phyloP scores from a whole-genome alignment of 2,797 vertebrate genomes.

The Sternotherus odoratus region DNA sequence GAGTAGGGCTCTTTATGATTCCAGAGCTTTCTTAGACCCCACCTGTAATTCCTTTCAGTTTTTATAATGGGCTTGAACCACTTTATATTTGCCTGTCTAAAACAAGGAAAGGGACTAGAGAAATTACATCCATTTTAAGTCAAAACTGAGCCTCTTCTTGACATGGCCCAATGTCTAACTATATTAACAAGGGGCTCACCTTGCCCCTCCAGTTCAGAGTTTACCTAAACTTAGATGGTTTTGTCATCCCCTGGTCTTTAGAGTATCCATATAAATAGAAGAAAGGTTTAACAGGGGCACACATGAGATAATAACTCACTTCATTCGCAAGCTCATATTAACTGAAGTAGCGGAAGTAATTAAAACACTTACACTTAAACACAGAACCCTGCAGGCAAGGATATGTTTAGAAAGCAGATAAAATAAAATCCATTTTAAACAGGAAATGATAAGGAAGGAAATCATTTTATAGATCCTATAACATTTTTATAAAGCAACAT shows the following conservation, averaged over 20 bases:
- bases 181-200: background rate
- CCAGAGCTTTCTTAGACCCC: too few relatives aligned
- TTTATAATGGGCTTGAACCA: background rate
- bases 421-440: background rate
- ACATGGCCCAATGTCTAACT: background rate
- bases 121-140: background rate
- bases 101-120: background rate
- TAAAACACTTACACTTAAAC: background rate
- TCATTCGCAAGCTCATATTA: background rate
- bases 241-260: background rate
- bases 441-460: background rate
- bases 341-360: background rate
- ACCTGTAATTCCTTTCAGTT: background rate
- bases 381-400: background rate
- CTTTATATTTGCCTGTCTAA: background rate
- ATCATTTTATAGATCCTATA: background rate
- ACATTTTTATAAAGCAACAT: background rate
- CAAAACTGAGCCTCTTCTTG: background rate
- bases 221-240: background rate
- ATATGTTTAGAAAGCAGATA: background rate
- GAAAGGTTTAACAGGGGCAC: background rate
- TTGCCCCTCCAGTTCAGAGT: background rate
- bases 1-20: too few relatives aligned
- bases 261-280: background rate
- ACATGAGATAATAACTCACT: background rate